Conservation (phyloP, 2,113 vertebrate genomes). For the Erythrocebus patas region DNA sequence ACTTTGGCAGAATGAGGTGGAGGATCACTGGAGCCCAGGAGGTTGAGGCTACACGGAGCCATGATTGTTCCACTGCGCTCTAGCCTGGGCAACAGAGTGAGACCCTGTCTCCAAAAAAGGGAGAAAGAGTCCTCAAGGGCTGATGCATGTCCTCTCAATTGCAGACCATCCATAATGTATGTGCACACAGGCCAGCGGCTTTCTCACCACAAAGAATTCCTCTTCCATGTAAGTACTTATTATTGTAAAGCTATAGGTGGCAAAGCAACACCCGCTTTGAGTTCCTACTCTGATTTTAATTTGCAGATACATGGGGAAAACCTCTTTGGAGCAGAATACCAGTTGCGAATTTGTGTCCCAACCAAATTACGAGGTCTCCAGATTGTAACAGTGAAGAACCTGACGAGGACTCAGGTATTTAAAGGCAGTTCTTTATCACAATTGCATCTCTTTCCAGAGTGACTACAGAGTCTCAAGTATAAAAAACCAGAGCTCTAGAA, state of each 20-base stretch:
- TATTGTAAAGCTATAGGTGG: neutral
- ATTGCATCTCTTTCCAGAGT: neutral
- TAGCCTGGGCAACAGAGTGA: too few relatives aligned
- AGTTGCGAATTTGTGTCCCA: conserved; percentile 77
- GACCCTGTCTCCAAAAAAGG: too few relatives aligned
- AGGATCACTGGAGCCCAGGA: too few relatives aligned
- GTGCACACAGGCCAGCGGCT: conserved; percentile 54
- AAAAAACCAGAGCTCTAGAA: conserved; percentile 41
- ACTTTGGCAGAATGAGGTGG: too few relatives aligned
- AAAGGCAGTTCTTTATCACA: neutral
- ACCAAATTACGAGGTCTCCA: neutral
- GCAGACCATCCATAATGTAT: conserved; percentile 66
- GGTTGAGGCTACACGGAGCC: too few relatives aligned
- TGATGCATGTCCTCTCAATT: conserved; percentile 20
- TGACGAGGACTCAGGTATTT: conserved; percentile 72
- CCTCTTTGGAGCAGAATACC: conserved; percentile 62
- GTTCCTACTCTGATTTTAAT: neutral
- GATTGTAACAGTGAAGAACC: conserved; percentile 55
- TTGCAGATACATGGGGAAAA: conserved; percentile 78
- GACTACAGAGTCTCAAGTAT: neutral
- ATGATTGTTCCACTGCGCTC: too few relatives aligned
- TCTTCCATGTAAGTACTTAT: conserved; percentile 66
- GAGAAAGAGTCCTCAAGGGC: neutral
- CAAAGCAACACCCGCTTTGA: neutral
- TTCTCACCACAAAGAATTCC: conserved; percentile 64